Percentiles rank a stretch among this genome's conserved stretches.
Evolutionary conservation across 2,113 vertebrate species (phyloP).

Genomic region (Tetraodon nigroviridis): DNA sequence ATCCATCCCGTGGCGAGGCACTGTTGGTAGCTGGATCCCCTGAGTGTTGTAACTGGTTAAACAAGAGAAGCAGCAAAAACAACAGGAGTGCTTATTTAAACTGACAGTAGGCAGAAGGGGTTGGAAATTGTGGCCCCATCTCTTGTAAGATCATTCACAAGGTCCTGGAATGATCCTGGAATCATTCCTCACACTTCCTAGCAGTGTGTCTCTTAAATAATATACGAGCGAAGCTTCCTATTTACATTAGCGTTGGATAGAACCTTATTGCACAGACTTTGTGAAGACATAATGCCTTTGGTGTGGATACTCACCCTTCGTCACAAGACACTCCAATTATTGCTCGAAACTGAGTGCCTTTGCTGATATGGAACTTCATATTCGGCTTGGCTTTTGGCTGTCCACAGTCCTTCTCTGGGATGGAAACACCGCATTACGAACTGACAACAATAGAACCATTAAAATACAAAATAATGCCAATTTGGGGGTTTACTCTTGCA

Average conservation of each 20-base stretch:
- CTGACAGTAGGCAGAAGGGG: too few relatives aligned
- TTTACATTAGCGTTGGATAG: background rate
- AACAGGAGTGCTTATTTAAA: background rate
- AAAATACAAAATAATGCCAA: too few relatives aligned
- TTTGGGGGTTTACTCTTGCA: slow-evolving; percentile 58
- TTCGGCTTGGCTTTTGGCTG: background rate
- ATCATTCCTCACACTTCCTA: too few relatives aligned
- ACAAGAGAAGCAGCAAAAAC: background rate
- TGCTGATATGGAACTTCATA: background rate
- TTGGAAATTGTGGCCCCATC: too few relatives aligned
- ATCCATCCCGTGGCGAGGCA: slow-evolving; percentile 54
- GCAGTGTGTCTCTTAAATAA: background rate
- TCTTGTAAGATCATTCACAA: too few relatives aligned
- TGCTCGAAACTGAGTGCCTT: slow-evolving; percentile 55
- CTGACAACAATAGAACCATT: too few relatives aligned
- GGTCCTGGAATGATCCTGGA: too few relatives aligned
- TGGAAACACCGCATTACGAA: background rate
- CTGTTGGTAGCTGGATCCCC: slow-evolving; percentile 26
- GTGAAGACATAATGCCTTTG: background rate
- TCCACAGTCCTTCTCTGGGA: slow-evolving; percentile 67
- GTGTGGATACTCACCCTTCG: slow-evolving; percentile 57
- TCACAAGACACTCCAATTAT: slow-evolving; percentile 21
- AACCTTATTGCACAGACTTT: background rate
- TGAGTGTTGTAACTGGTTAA: slow-evolving; percentile 48
- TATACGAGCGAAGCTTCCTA: background rate